These are phyloP conservation scores for Enoplolaimus lenunculus DNA, from an alignment of 2,888 invertebrate species.

Conservation along the genomic window DNA sequence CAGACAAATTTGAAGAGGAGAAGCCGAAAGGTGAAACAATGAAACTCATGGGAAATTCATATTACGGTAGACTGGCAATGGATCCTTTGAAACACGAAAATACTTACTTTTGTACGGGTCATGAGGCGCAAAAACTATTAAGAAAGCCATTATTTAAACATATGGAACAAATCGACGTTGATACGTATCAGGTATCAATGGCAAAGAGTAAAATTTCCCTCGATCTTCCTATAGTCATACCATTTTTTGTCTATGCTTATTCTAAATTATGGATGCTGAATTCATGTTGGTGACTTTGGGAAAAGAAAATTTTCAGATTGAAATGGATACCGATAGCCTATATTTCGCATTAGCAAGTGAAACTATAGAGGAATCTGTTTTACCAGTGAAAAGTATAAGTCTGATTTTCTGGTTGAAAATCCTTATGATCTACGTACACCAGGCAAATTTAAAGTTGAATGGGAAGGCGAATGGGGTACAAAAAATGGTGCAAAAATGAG, in stretches of 20 bases:
- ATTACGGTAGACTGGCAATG: no score
- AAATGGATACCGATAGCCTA: constrained; percentile 16
- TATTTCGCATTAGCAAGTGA: constrained; percentile 1
- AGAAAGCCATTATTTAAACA: no score
- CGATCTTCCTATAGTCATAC: not conserved
- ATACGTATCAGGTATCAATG: not conserved
- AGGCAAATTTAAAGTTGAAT: constrained; percentile 1
- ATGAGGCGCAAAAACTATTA: no score
- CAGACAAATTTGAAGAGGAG: no score
- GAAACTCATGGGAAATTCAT: not conserved
- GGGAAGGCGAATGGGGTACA: not conserved
- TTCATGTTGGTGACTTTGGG: not conserved
- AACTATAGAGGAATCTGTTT: not conserved
- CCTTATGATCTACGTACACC: not conserved
- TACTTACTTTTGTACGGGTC: no score
- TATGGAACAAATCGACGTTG: not conserved
- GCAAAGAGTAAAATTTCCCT: not conserved
- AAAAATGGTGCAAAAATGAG: not conserved
- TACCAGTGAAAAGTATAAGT: no score
- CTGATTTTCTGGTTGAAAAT: not conserved
- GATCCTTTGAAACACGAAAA: no score
- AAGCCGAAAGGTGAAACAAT: not conserved
- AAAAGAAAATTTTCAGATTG: not conserved
- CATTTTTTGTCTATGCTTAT: constrained; percentile 7
- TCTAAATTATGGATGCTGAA: constrained; percentile 11